Conservation (phyloP, 1,140 invertebrate genomes). For the Drosophila sturtevanti region DNA sequence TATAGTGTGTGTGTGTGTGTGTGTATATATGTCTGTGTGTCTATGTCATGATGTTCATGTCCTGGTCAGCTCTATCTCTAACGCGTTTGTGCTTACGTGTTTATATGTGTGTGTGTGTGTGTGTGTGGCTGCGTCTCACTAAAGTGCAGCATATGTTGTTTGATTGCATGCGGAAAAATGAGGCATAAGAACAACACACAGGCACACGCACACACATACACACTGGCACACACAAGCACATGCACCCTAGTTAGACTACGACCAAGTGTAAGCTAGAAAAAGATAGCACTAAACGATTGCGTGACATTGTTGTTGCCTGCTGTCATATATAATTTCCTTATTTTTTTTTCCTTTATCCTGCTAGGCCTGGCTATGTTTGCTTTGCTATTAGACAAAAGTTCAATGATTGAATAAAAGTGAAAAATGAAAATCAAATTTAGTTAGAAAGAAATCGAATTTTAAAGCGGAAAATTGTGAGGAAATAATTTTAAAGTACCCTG, state of each 20-base stretch:
- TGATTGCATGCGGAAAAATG: constrained; percentile 61
- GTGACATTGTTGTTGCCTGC: constrained; percentile 57
- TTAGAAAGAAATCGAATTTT: not conserved
- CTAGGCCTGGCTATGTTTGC: constrained; percentile 47
- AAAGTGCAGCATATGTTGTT: constrained; percentile 68
- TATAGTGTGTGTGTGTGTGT: constrained; percentile 11
- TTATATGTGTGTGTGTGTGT: not conserved
- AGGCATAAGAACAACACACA: constrained; percentile 50
- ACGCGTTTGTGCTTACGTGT: constrained; percentile 2
- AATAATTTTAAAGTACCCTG: no score
- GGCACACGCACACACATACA: constrained; percentile 29
- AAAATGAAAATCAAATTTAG: not conserved
- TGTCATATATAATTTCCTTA: constrained; percentile 44
- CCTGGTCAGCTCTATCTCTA: constrained; percentile 3
- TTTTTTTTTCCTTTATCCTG: constrained; percentile 34
- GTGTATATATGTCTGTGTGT: constrained; percentile 3
- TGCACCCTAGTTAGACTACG: not conserved
- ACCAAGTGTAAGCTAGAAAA: constrained; percentile 1
- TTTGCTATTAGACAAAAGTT: constrained; percentile 31
- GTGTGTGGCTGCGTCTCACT: constrained; percentile 28
- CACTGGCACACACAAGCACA: no score
- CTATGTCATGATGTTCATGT: constrained; percentile 7
- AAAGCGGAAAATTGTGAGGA: no score
- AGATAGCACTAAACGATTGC: constrained; percentile 37
- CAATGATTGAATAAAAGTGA: constrained; percentile 18